A percentile compares a stretch with the other conserved stretches of the same genome.
Conservation (phyloP, 2,888 invertebrate species). For the Halocaridina rubra region DNA sequence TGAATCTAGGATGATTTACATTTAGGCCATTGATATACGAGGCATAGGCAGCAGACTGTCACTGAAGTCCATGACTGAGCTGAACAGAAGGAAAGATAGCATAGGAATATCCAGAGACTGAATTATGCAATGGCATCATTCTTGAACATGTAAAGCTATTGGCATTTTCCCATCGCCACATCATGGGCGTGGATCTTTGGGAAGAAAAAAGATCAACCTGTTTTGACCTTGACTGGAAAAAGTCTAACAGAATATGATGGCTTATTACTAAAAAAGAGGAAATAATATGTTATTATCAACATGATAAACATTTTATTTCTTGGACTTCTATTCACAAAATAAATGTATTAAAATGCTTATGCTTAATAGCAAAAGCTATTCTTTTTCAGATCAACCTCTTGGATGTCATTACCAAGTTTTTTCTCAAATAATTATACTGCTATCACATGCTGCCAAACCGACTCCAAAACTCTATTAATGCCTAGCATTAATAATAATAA, state of each 20-base stretch:
- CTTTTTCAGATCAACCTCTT: constrained; percentile 47
- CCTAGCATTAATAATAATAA: constrained; percentile 20
- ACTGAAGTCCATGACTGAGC: too few relatives aligned
- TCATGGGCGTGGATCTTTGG: background rate
- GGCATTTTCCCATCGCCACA: background rate
- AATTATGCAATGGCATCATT: too few relatives aligned
- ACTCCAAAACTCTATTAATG: constrained; percentile 39
- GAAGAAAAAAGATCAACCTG: too few relatives aligned
- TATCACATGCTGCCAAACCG: constrained; percentile 53
- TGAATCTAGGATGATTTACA: too few relatives aligned
- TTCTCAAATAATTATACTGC: constrained; percentile 37
- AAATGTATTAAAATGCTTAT: constrained; percentile 55
- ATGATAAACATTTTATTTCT: constrained; percentile 58
- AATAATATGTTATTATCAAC: background rate
- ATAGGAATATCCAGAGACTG: too few relatives aligned
- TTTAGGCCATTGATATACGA: too few relatives aligned
- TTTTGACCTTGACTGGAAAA: too few relatives aligned
- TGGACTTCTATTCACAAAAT: constrained; percentile 60
- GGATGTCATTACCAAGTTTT: constrained; percentile 40
- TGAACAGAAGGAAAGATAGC: too few relatives aligned
- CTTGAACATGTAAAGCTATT: too few relatives aligned
- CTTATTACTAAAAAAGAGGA: too few relatives aligned
- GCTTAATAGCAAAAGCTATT: constrained; percentile 43
- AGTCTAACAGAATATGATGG: too few relatives aligned
- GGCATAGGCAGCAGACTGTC: too few relatives aligned